These are phyloP conservation scores for Ennomos quercinarius DNA, from an alignment of 2,888 invertebrate genomes.

Conservation along the genomic window DNA sequence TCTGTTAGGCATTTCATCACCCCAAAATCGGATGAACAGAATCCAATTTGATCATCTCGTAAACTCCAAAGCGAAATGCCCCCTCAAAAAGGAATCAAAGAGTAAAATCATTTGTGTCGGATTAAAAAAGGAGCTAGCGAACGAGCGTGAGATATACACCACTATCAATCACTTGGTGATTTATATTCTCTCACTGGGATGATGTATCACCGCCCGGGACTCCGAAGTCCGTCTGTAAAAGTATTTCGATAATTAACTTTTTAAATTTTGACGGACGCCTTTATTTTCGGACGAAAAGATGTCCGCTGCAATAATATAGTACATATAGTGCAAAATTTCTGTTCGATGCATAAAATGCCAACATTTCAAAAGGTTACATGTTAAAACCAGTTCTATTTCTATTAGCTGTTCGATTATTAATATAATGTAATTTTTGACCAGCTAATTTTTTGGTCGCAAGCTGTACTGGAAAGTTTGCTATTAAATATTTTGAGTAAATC, in stretches of 20 bases:
- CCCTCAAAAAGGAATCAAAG: conserved; percentile 76
- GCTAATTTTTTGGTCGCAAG: not conserved
- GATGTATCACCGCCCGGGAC: conserved; percentile 76
- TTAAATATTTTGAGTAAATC: conserved; percentile 4
- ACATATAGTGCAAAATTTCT: conserved; percentile 41
- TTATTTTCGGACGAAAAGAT: conserved; percentile 57
- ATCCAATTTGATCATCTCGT: conserved; percentile 53
- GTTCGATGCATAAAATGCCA: conserved; percentile 31
- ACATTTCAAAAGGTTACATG: not conserved
- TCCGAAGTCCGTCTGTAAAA: conserved; percentile 60
- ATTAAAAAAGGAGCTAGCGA: conserved; percentile 82
- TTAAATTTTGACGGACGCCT: conserved; percentile 81
- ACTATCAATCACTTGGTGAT: conserved; percentile 83
- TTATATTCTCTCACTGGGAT: conserved; percentile 77
- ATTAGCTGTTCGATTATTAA: conserved; percentile 1
- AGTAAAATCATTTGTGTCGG: conserved; percentile 83
- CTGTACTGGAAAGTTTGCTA: too few species aligned
- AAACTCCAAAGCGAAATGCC: conserved; percentile 73
- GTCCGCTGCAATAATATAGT: conserved; percentile 36
- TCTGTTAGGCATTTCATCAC: conserved; percentile 27
- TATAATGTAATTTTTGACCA: not conserved
- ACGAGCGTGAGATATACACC: conserved; percentile 79
- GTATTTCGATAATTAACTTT: conserved; percentile 84
- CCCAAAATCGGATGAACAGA: conserved; percentile 38
- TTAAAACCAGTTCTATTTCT: conserved; percentile 13